Percentiles rank a stretch among this genome's conserved stretches.
Evolutionary conservation across 2,797 vertebrate genomes (phyloP).

Genomic region (Hoplostethus atlanticus): DNA sequence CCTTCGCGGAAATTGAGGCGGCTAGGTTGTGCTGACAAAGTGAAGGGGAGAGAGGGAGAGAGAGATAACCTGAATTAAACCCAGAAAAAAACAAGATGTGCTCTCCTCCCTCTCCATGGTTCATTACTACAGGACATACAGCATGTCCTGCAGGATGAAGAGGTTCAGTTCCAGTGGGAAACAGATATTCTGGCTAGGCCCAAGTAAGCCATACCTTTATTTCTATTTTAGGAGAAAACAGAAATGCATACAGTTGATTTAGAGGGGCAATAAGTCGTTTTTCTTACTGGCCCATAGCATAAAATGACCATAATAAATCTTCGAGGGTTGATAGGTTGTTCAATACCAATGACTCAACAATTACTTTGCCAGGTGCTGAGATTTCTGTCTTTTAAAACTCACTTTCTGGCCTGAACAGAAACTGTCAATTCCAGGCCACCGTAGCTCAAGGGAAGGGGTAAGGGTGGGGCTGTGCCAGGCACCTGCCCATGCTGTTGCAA

Average conservation of each 20-base stretch:
- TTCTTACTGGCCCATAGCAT: no score
- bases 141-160: constrained; percentile 7
- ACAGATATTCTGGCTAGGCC: background rate
- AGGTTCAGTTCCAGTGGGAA: background rate
- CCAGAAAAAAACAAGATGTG: constrained; percentile 19
- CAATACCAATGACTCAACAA: no score
- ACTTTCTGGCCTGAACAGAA: no score
- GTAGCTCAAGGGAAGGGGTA: no score
- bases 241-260: background rate
- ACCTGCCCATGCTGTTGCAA: no score
- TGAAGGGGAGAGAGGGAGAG: constrained; percentile 25
- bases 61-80: constrained; percentile 25
- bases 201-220: background rate
- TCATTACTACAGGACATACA: constrained; percentile 3
- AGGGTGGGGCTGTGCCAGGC: no score
- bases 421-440: no score
- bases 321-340: no score
- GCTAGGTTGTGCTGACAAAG: constrained; percentile 49
- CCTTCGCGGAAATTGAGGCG: background rate
- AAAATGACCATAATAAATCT: no score
- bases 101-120: constrained; percentile 10
- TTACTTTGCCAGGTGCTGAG: no score
- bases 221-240: background rate
- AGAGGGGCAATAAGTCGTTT: no score
- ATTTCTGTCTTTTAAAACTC: no score